A percentile compares a stretch with the other conserved stretches of the same genome.
phyloP scores from a whole-genome alignment of 2,888 invertebrate species.

The Thecocarcelia acutangulata region DNA sequence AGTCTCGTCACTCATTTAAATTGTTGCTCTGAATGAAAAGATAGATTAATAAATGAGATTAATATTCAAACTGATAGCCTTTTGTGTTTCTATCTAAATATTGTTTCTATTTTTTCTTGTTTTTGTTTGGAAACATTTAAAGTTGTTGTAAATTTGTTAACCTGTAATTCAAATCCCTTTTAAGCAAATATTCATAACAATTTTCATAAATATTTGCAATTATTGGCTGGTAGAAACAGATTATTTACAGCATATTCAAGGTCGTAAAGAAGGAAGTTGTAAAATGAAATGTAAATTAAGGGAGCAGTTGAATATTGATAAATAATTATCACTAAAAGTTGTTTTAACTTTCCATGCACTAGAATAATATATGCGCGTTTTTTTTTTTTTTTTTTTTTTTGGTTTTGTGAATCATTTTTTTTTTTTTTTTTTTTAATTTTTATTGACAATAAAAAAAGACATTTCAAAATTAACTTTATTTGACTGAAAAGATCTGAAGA shows the following conservation, averaged over 20 bases:
- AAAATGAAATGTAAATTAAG: too few species aligned
- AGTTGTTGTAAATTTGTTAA: constrained; percentile 30
- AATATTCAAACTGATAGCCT: constrained; percentile 36
- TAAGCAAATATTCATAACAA: constrained; percentile 8
- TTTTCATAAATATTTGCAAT: constrained; percentile 1
- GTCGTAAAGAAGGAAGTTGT: too few species aligned
- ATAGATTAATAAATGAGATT: constrained; percentile 33
- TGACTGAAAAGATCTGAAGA: too few species aligned
- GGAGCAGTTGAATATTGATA: too few species aligned
- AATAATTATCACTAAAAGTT: too few species aligned
- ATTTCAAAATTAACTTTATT: too few species aligned
- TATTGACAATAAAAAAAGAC: too few species aligned
- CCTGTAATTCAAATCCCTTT: constrained; percentile 24
- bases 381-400: too few species aligned
- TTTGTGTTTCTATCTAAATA: not conserved
- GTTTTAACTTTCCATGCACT: too few species aligned
- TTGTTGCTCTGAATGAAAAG: constrained; percentile 13
- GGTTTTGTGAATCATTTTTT: too few species aligned
- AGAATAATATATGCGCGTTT: too few species aligned
- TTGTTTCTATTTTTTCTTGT: constrained; percentile 13
- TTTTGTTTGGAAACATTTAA: constrained; percentile 12
- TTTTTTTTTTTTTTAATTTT: too few species aligned
- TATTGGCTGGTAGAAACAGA: not conserved
- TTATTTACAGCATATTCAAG: not conserved
- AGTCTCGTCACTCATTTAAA: constrained; percentile 31